Conservation (phyloP, 2,888 invertebrate genomes). For the Melanostoma scalare region DNA sequence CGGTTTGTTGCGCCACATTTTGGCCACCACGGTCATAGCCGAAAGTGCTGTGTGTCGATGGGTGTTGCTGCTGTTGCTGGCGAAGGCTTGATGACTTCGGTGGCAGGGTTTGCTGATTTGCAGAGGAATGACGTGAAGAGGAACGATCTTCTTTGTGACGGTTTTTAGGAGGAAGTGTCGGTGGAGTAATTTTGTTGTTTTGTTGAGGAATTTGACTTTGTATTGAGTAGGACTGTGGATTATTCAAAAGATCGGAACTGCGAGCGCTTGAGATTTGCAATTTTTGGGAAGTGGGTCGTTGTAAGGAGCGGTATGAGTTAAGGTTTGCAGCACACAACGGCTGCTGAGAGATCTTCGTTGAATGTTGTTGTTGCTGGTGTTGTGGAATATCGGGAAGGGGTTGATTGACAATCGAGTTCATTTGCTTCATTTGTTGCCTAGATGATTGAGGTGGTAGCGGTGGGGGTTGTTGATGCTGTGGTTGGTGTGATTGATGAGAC, state of each 20-base stretch:
- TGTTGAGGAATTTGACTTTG: conserved; percentile 73
- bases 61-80: conserved; percentile 75
- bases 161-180: conserved; percentile 81
- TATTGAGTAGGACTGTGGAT: conserved; percentile 56
- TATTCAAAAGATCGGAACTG: conserved; percentile 62
- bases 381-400: conserved; percentile 82
- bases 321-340: conserved; percentile 82
- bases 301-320: conserved; percentile 84
- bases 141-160: conserved; percentile 78
- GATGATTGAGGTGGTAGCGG: conserved; percentile 1
- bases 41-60: conserved; percentile 77
- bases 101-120: conserved; percentile 80
- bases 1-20: conserved; percentile 74
- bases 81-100: conserved; percentile 80
- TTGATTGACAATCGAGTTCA: conserved; percentile 82
- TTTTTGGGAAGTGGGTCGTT: conserved; percentile 82
- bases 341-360: conserved; percentile 81
- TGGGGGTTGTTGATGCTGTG: conserved; percentile 71
- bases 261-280: conserved; percentile 75
- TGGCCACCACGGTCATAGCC: conserved; percentile 78
- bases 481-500: conserved; percentile 44
- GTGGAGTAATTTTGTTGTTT: conserved; percentile 78
- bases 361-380: conserved; percentile 52
- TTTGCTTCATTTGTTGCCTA: conserved; percentile 68
- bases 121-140: conserved; percentile 76